These are phyloP conservation scores for Agonopterix heracliana DNA, from an alignment of 2,888 invertebrate species.

Conservation along the genomic window DNA sequence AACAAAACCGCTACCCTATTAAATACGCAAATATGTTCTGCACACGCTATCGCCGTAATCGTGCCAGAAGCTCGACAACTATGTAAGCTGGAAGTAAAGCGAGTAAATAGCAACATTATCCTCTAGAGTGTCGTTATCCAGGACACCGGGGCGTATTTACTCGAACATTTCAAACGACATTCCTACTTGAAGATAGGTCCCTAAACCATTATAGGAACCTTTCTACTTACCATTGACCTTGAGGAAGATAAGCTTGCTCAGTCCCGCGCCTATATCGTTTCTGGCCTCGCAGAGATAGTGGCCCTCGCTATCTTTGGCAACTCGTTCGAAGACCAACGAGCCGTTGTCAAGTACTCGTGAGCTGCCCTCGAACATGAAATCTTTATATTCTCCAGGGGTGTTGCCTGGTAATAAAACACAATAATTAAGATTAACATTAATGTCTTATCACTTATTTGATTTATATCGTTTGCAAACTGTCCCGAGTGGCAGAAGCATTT, in stretches of 20 bases:
- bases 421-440: not conserved
- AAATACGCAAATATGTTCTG: too few relatives aligned
- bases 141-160: slow-evolving; percentile 4
- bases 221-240: slow-evolving; percentile 88
- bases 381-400: slow-evolving; percentile 86
- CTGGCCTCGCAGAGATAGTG: slow-evolving; percentile 95
- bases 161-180: slow-evolving; percentile 3
- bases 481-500: slow-evolving; percentile 3
- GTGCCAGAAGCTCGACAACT: not conserved
- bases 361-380: slow-evolving; percentile 87
- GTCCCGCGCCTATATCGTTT: slow-evolving; percentile 92
- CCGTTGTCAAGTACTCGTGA: slow-evolving; percentile 88
- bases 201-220: slow-evolving; percentile 6
- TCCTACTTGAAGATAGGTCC: slow-evolving; percentile 7
- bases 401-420: slow-evolving; percentile 56
- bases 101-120: slow-evolving; percentile 8
- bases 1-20: not conserved
- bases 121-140: slow-evolving; percentile 5
- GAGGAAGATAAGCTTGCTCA: slow-evolving; percentile 93
- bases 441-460: not conserved
- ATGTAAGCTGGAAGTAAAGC: not conserved
- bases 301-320: slow-evolving; percentile 91
- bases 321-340: slow-evolving; percentile 87
- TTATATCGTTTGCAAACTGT: slow-evolving; percentile 2
- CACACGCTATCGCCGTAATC: not conserved